A percentile compares a stretch with the other conserved stretches of the same genome.
Evolutionary conservation across 2,113 vertebrate genomes (phyloP).

Genomic region (Otus sunia): DNA sequence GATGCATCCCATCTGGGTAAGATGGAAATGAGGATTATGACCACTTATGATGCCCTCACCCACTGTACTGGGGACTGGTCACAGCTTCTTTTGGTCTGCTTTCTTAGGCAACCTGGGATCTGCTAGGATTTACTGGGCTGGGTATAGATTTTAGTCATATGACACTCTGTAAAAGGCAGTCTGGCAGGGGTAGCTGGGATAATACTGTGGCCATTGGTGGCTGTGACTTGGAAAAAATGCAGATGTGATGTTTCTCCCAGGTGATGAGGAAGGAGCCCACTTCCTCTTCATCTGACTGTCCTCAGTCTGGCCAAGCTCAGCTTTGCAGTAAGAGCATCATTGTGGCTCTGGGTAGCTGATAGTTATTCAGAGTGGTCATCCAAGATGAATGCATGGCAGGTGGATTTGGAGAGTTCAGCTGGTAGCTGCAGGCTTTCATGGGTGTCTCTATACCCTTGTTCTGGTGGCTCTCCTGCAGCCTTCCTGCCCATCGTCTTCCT

Average conservation of each 20-base stretch:
- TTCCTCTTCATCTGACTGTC: accelerated
- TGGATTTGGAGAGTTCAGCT: background rate
- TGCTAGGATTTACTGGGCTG: background rate
- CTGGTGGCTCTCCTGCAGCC: background rate
- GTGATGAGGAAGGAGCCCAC: background rate
- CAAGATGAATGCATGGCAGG: background rate
- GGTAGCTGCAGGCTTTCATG: background rate
- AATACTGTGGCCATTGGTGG: background rate
- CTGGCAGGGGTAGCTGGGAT: background rate
- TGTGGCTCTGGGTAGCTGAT: background rate
- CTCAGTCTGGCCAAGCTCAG: background rate
- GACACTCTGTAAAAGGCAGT: background rate
- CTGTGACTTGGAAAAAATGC: background rate
- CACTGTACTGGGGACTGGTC: background rate
- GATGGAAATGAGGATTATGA: background rate
- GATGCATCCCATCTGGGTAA: background rate
- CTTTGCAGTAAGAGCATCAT: accelerated
- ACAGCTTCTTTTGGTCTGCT: background rate
- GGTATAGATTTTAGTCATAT: background rate
- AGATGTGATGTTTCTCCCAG: background rate
- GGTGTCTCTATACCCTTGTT: background rate
- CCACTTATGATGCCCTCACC: background rate
- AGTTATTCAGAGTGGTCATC: background rate
- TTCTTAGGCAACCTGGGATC: background rate
- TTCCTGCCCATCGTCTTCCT: background rate